Conservation (phyloP, 2,888 invertebrate genomes). For the Oscheius sp. region DNA sequence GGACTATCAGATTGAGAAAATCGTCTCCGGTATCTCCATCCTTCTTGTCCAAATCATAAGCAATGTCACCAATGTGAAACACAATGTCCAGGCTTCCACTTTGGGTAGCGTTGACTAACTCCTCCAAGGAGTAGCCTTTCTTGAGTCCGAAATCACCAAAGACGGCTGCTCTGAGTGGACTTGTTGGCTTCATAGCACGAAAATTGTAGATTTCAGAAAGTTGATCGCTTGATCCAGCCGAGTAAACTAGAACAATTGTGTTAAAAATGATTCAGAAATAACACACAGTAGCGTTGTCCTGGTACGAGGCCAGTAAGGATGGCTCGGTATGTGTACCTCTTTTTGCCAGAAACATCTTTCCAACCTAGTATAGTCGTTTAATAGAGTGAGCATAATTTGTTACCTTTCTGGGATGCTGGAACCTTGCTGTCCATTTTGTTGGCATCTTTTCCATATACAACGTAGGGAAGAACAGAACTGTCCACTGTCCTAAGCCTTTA, state of each 20-base stretch:
- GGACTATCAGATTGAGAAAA: constrained; percentile 50
- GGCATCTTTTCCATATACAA: constrained; percentile 12
- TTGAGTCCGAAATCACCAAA: constrained; percentile 94
- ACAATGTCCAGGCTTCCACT: constrained; percentile 76
- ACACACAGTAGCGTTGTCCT: constrained; percentile 46
- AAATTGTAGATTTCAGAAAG: constrained; percentile 60
- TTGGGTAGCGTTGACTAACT: constrained; percentile 87
- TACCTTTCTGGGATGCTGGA: constrained; percentile 9
- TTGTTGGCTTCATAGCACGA: constrained; percentile 52
- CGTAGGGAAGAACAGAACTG: constrained; percentile 3
- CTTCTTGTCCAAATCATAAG: constrained; percentile 87
- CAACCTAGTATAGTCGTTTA: background rate
- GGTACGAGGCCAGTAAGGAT: constrained; percentile 37
- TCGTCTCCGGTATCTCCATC: constrained; percentile 81
- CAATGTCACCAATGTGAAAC: constrained; percentile 81
- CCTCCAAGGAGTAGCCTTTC: constrained; percentile 87
- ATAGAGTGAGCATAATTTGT: background rate
- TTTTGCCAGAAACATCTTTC: constrained; percentile 2
- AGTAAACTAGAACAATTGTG: constrained; percentile 55
- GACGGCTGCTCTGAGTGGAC: constrained; percentile 78
- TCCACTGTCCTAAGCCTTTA: background rate
- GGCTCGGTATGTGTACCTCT: constrained; percentile 26
- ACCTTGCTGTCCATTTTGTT: constrained; percentile 8
- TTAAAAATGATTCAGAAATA: background rate
- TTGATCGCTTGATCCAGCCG: constrained; percentile 61